Evolutionary conservation across 2,113 vertebrate genomes (phyloP).

Genomic region (Harpagus bidentatus): DNA sequence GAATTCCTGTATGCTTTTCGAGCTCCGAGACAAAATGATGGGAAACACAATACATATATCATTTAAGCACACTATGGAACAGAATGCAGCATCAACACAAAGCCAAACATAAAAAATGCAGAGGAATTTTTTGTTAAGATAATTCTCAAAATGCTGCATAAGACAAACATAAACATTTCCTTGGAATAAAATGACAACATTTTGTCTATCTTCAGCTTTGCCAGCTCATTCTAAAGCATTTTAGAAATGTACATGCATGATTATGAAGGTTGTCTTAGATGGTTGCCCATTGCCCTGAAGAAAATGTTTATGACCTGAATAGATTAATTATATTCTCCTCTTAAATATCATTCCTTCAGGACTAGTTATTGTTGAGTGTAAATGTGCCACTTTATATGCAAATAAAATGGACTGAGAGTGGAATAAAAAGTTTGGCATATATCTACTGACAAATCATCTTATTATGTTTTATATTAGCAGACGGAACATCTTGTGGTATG

Average conservation of each 20-base stretch:
- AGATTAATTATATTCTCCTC: slow-evolving; percentile 70
- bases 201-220: slow-evolving; percentile 31
- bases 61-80: neutral
- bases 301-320: slow-evolving; percentile 73
- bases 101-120: slow-evolving; percentile 16
- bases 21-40: neutral
- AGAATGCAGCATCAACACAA: neutral
- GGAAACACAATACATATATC: neutral
- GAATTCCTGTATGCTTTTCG: neutral
- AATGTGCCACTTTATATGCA: slow-evolving; percentile 80
- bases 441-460: slow-evolving; percentile 72
- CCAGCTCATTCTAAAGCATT: slow-evolving; percentile 45
- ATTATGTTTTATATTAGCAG: slow-evolving; percentile 67
- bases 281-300: slow-evolving; percentile 68
- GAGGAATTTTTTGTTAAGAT: slow-evolving; percentile 9
- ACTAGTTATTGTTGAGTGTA: slow-evolving; percentile 71
- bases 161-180: slow-evolving; percentile 27
- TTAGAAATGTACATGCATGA: slow-evolving; percentile 51
- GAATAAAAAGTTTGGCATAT: slow-evolving; percentile 67
- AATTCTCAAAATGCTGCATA: neutral
- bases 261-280: slow-evolving; percentile 67
- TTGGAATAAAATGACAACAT: slow-evolving; percentile 36
- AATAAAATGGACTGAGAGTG: slow-evolving; percentile 70
- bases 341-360: slow-evolving; percentile 75
- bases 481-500: slow-evolving; percentile 35